phyloP scores from a whole-genome alignment of 2,888 invertebrate genomes.

The Fabriciana adippe region DNA sequence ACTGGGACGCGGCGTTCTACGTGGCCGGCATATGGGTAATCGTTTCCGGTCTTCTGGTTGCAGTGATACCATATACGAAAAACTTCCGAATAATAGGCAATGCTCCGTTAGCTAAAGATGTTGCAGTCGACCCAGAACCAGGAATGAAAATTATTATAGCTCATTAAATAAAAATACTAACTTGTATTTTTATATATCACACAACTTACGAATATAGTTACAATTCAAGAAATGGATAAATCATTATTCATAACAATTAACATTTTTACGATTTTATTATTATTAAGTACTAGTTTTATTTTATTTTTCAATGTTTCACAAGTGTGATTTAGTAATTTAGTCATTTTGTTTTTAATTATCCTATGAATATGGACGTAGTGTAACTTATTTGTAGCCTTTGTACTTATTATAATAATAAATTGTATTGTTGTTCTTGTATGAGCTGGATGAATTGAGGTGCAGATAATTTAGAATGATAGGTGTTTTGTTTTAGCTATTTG shows the following conservation, averaged over 20 bases:
- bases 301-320: slow-evolving; percentile 6
- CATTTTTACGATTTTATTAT: neutral
- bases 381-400: slow-evolving; percentile 14
- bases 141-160: slow-evolving; percentile 72
- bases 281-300: neutral
- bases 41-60: slow-evolving; percentile 87
- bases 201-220: neutral
- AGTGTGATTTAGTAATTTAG: slow-evolving; percentile 10
- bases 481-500: slow-evolving; percentile 2
- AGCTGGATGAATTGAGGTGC: neutral
- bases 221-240: slow-evolving; percentile 1
- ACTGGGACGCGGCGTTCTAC: slow-evolving; percentile 91
- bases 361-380: neutral
- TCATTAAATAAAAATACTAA: slow-evolving; percentile 52
- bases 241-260: too few relatives aligned
- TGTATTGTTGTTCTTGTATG: slow-evolving; percentile 2
- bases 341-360: slow-evolving; percentile 2
- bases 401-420: slow-evolving; percentile 16
- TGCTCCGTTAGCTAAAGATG: slow-evolving; percentile 75
- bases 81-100: slow-evolving; percentile 83
- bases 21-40: slow-evolving; percentile 91
- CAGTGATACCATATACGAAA: slow-evolving; percentile 85
- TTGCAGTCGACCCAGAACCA: slow-evolving; percentile 70
- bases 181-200: neutral
- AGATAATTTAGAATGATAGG: neutral